A percentile compares a stretch with the other conserved stretches of the same genome.
phyloP scores from a whole-genome alignment of 2,797 vertebrate species.

The Pangasius macronema region DNA sequence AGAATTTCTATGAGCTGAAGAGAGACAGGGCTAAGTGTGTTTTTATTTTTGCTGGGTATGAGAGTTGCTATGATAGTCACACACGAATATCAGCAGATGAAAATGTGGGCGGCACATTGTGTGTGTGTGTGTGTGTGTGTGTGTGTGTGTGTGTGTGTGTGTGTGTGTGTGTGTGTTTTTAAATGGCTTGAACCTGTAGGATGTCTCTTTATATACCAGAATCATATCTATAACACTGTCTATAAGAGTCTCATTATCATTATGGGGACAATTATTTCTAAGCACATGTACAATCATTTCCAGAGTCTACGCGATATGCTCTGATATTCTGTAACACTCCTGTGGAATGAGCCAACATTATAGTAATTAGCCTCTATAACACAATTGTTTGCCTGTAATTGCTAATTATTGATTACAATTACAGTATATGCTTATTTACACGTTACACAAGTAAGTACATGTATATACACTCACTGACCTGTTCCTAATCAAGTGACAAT shows the following conservation, averaged over 20 bases:
- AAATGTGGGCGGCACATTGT: conserved; percentile 12
- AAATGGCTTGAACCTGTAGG: not conserved
- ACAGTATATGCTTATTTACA: not conserved
- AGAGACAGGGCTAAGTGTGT: conserved; percentile 76
- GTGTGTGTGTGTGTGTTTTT: not conserved
- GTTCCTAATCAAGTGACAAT: not conserved
- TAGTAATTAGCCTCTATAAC: not conserved
- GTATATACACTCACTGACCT: not conserved
- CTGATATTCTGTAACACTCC: not conserved
- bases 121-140: not conserved
- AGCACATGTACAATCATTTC: too few relatives aligned
- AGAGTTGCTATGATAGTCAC: conserved; percentile 66
- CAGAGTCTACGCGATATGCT: not conserved
- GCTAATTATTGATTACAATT: not conserved
- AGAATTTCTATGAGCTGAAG: conserved; percentile 67
- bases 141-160: conserved; percentile 7
- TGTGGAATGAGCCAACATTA: not conserved
- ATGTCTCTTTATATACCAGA: not conserved
- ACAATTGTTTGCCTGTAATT: not conserved
- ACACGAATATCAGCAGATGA: conserved; percentile 57
- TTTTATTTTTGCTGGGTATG: conserved; percentile 64
- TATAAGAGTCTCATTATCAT: not conserved
- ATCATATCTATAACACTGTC: not conserved
- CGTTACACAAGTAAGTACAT: not conserved
- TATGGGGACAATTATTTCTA: not conserved